Percentiles rank a stretch among this genome's conserved stretches.
phyloP scores from a whole-genome alignment of 2,888 invertebrate species.

The Charanyca ferruginea region DNA sequence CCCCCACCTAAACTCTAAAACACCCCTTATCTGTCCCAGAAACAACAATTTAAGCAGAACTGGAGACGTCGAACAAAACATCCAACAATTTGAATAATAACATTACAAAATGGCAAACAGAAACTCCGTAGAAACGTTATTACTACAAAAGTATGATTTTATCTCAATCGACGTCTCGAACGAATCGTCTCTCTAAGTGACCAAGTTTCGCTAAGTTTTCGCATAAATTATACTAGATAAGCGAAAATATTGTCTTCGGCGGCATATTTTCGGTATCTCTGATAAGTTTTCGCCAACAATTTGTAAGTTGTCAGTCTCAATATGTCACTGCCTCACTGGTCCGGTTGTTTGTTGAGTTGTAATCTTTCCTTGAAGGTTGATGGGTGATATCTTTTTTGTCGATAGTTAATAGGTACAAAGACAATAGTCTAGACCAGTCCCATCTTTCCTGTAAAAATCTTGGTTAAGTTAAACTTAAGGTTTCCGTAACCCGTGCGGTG shows the following conservation, averaged over 20 bases:
- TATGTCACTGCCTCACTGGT: conserved; percentile 71
- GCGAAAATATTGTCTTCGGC: conserved; percentile 89
- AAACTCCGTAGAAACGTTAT: conserved; percentile 40
- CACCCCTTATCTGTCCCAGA: conserved; percentile 29
- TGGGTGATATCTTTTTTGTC: not conserved
- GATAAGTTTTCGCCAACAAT: conserved; percentile 85
- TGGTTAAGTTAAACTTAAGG: too few species aligned
- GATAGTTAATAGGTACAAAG: not conserved
- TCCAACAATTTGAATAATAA: conserved; percentile 62
- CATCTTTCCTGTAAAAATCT: too few species aligned
- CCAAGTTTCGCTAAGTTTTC: conserved; percentile 85
- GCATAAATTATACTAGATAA: conserved; percentile 89
- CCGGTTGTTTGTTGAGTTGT: conserved; percentile 52
- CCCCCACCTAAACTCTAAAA: not conserved
- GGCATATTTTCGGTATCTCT: conserved; percentile 86
- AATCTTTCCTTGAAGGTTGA: not conserved
- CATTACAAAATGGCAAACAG: conserved; percentile 47
- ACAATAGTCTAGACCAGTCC: too few species aligned
- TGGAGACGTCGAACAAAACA: conserved; percentile 53
- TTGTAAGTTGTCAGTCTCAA: conserved; percentile 75
- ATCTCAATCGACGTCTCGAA: conserved; percentile 84
- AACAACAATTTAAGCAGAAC: conserved; percentile 52
- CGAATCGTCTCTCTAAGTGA: conserved; percentile 84
- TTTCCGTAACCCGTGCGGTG: too few species aligned
- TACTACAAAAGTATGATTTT: conserved; percentile 74